These are phyloP conservation scores for Halotydeus destructor DNA, from an alignment of 1,140 invertebrate genomes.

Conservation along the genomic window DNA sequence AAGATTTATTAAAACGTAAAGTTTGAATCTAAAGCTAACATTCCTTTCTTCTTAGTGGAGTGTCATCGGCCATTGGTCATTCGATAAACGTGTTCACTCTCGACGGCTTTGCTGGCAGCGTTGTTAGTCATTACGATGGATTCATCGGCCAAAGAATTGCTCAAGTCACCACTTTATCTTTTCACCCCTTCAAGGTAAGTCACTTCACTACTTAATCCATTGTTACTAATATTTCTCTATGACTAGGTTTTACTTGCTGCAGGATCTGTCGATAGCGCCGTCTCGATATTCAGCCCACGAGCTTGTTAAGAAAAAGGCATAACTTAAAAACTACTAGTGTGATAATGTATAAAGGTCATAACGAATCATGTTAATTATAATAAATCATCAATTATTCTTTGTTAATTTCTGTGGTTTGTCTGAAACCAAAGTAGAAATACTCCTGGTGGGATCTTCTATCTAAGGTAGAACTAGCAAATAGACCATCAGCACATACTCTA, in stretches of 20 bases:
- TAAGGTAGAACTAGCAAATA: too few species aligned
- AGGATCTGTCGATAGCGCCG: background rate
- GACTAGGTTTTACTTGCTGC: background rate
- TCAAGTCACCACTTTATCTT: slow-evolving; percentile 58
- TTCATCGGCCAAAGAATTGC: slow-evolving; percentile 70
- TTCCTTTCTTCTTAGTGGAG: background rate
- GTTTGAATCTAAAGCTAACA: background rate
- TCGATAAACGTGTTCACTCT: slow-evolving; percentile 10
- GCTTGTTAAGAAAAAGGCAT: too few species aligned
- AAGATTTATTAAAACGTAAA: slow-evolving; percentile 20
- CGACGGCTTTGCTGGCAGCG: slow-evolving; percentile 17
- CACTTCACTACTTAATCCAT: slow-evolving; percentile 4
- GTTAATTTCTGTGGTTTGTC: too few species aligned
- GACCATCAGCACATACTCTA: too few species aligned
- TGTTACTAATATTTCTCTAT: slow-evolving; percentile 1
- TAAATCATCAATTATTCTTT: too few species aligned
- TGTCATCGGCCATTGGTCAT: background rate
- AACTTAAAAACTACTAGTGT: too few species aligned
- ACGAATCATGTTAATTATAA: too few species aligned
- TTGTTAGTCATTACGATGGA: slow-evolving; percentile 66
- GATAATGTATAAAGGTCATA: too few species aligned
- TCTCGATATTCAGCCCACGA: background rate
- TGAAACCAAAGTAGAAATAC: too few species aligned
- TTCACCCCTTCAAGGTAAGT: slow-evolving; percentile 56
- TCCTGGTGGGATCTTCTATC: too few species aligned